These are phyloP conservation scores for Aurelia sp. DNA, from an alignment of 30 jellyfish, hydroid and myxozoan species.

Conservation along the genomic window DNA sequence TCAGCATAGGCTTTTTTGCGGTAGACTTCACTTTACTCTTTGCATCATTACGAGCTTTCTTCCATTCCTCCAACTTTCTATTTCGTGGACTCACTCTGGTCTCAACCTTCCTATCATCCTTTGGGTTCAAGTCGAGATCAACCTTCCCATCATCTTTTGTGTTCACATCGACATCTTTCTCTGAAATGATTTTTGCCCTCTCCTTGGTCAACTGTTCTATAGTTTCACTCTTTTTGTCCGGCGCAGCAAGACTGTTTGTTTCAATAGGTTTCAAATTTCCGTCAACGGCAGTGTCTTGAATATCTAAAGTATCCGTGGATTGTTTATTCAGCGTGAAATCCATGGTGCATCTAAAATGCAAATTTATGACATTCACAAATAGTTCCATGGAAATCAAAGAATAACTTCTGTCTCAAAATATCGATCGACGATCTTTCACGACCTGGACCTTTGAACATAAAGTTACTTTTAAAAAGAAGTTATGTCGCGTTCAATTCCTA, in stretches of 20 bases:
- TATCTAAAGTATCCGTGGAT: not conserved
- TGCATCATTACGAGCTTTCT: not conserved
- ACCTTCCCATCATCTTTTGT: not conserved
- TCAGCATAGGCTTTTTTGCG: conserved; percentile 24
- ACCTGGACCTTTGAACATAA: too few relatives aligned
- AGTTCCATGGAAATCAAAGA: not conserved
- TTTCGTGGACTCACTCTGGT: not conserved
- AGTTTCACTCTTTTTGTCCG: not conserved
- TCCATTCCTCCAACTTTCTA: not conserved
- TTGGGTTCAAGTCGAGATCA: not conserved
- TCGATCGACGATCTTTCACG: too few relatives aligned
- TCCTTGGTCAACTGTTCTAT: not conserved
- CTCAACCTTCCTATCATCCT: not conserved
- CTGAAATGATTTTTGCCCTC: not conserved
- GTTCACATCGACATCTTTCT: not conserved
- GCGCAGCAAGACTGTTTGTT: not conserved
- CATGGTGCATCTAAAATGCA: conserved; percentile 34
- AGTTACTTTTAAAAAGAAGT: too few relatives aligned
- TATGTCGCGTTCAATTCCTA: too few relatives aligned
- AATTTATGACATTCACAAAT: not conserved
- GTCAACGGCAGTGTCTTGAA: conserved; percentile 1
- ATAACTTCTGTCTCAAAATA: not conserved
- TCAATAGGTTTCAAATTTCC: not conserved
- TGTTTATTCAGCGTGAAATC: not conserved
- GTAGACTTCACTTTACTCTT: not conserved